Percentiles rank a stretch among this genome's conserved stretches.
These are phyloP conservation scores for Sogatella furcifera DNA, from an alignment of 1,140 invertebrate genomes.

Conservation along the genomic window DNA sequence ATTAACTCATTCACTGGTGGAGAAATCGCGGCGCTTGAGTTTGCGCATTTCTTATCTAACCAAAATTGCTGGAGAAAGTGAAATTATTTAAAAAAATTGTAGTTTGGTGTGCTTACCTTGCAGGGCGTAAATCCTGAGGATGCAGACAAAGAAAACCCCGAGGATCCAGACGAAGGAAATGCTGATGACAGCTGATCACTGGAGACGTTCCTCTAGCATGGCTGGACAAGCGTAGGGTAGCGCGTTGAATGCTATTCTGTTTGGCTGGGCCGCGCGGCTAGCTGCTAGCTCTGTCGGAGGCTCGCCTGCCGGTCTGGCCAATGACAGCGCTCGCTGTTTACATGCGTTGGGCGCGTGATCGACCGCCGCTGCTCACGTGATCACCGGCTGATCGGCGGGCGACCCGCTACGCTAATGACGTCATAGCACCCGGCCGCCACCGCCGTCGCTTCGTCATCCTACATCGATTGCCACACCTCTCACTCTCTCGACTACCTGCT, in stretches of 20 bases:
- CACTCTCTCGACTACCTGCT: conserved; percentile 11
- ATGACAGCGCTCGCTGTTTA: conserved; percentile 26
- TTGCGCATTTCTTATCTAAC: no score
- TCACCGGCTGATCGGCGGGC: conserved; percentile 31
- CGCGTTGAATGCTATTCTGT: neutral
- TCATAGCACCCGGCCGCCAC: no score
- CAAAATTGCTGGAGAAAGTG: no score
- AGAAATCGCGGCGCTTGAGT: no score
- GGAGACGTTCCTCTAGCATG: conserved; percentile 26
- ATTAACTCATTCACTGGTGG: no score
- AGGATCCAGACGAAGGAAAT: conserved; percentile 27
- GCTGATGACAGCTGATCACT: conserved; percentile 4
- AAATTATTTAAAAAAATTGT: no score
- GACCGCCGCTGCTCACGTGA: conserved; percentile 39
- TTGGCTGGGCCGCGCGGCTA: conserved; percentile 12
- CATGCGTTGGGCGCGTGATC: conserved; percentile 32
- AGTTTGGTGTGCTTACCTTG: no score
- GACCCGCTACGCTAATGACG: conserved; percentile 27
- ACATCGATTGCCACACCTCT: conserved; percentile 26
- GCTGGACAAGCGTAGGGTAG: conserved; percentile 7
- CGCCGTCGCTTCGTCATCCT: conserved; percentile 29
- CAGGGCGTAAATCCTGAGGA: conserved; percentile 26
- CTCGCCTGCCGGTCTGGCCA: conserved; percentile 34
- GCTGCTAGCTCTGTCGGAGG: no score
- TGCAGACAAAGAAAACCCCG: no score